Evolutionary conservation across 2,888 invertebrate genomes (phyloP).

Genomic region (Sesia apiformis): DNA sequence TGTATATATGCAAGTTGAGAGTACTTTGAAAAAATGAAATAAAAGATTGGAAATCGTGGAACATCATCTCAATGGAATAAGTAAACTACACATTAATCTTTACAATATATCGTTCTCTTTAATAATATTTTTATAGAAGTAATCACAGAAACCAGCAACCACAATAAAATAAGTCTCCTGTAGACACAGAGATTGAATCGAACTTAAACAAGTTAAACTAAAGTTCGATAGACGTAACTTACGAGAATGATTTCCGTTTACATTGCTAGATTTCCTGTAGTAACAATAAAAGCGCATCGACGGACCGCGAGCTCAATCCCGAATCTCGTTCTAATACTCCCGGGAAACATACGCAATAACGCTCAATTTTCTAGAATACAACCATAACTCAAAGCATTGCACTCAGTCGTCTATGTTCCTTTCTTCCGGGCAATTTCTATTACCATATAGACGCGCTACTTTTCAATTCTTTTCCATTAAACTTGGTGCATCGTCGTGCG

Average conservation of each 20-base stretch:
- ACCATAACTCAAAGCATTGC: slow-evolving; percentile 67
- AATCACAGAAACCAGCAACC: too few relatives aligned
- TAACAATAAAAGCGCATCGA: slow-evolving; percentile 38
- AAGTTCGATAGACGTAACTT: slow-evolving; percentile 25
- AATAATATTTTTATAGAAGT: too few relatives aligned
- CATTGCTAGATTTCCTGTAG: slow-evolving; percentile 43
- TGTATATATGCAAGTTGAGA: too few relatives aligned
- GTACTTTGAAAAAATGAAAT: too few relatives aligned
- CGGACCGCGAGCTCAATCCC: slow-evolving; percentile 18
- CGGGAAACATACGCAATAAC: slow-evolving; percentile 58
- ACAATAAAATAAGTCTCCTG: too few relatives aligned
- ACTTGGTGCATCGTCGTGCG: slow-evolving; percentile 69
- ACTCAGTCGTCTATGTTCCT: slow-evolving; percentile 67
- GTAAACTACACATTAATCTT: too few relatives aligned
- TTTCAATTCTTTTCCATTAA: slow-evolving; percentile 75
- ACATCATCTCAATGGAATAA: too few relatives aligned
- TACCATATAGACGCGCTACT: slow-evolving; percentile 74
- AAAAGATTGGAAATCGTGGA: too few relatives aligned
- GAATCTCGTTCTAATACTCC: slow-evolving; percentile 10
- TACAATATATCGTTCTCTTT: too few relatives aligned
- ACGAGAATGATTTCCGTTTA: slow-evolving; percentile 45
- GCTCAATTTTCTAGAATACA: slow-evolving; percentile 71
- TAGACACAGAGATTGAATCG: too few relatives aligned
- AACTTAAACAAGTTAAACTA: slow-evolving; percentile 19
- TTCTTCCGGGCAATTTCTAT: slow-evolving; percentile 74